These are phyloP conservation scores for Galerucella nymphaeae DNA, from an alignment of 2,888 invertebrate species.

Conservation along the genomic window DNA sequence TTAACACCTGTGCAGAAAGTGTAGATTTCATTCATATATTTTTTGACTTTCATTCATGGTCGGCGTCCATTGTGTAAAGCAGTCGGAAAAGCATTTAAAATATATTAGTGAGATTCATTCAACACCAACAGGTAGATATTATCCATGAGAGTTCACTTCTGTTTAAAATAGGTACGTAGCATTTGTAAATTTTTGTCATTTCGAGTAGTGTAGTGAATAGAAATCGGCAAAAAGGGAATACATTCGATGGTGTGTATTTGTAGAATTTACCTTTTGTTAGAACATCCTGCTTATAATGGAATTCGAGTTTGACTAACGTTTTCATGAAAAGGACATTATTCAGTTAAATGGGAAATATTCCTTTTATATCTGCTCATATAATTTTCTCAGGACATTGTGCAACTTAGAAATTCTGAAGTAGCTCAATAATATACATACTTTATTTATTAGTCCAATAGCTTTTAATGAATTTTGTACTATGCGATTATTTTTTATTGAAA, in stretches of 20 bases:
- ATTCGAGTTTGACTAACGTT: constrained; percentile 11
- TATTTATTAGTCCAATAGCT: not conserved
- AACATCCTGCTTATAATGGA: constrained; percentile 19
- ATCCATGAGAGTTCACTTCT: constrained; percentile 22
- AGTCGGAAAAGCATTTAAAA: constrained; percentile 25
- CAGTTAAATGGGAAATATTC: constrained; percentile 2
- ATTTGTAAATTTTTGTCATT: constrained; percentile 30
- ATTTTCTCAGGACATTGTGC: constrained; percentile 11
- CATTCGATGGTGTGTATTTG: constrained; percentile 23
- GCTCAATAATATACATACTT: not conserved
- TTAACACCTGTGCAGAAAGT: constrained; percentile 25
- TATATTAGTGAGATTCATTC: constrained; percentile 19
- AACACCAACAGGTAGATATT: constrained; percentile 20
- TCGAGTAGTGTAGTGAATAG: constrained; percentile 22
- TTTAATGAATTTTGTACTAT: not conserved
- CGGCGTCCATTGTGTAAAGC: constrained; percentile 8
- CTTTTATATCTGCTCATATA: constrained; percentile 1
- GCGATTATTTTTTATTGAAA: not conserved
- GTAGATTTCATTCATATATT: constrained; percentile 25
- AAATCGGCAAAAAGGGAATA: constrained; percentile 27
- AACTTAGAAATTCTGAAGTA: not conserved
- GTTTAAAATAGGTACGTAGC: constrained; percentile 20
- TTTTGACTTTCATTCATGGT: constrained; percentile 25
- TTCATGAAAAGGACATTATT: constrained; percentile 7
- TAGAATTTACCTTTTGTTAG: constrained; percentile 15